A percentile compares a stretch with the other conserved stretches of the same genome.
Conservation (phyloP, 1,140 invertebrate genomes). For the Spodoptera litura region DNA sequence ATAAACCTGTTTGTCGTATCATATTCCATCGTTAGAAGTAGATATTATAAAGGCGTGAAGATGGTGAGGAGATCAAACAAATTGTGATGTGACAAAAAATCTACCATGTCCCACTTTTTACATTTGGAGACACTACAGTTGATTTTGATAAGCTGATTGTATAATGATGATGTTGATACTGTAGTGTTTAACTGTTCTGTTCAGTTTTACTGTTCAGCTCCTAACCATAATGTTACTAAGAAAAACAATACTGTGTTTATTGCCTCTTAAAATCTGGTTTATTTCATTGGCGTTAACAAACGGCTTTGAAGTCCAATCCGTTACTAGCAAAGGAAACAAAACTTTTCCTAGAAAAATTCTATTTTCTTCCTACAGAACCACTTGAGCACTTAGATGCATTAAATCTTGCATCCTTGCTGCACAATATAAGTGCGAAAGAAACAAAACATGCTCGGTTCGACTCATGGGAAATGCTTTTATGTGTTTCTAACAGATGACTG, state of each 20-base stretch:
- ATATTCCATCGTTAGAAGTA: not conserved
- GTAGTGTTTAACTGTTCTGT: too few relatives aligned
- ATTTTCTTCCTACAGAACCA: conserved; percentile 10
- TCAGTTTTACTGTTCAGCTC: too few relatives aligned
- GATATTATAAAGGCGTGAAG: not conserved
- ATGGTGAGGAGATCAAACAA: too few relatives aligned
- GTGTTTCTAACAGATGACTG: conserved; percentile 35
- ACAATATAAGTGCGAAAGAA: conserved; percentile 23
- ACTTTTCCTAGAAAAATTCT: not conserved
- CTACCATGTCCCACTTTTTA: too few relatives aligned
- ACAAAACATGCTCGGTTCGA: conserved; percentile 35
- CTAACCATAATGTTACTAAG: too few relatives aligned
- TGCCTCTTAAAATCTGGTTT: too few relatives aligned
- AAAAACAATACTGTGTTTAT: too few relatives aligned
- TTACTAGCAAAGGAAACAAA: not conserved
- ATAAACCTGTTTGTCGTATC: not conserved
- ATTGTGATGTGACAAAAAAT: not conserved
- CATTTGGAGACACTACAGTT: too few relatives aligned
- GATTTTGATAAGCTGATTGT: not conserved
- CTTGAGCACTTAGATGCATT: conserved; percentile 20
- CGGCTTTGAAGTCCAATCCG: too few relatives aligned
- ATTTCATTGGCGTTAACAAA: too few relatives aligned
- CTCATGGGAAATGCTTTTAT: conserved; percentile 54
- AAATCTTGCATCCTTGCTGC: conserved; percentile 27
- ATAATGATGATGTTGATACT: too few relatives aligned